Evolutionary conservation across 2,797 vertebrate genomes (phyloP).

Genomic region (Parauchenoglanis ngamensis): DNA sequence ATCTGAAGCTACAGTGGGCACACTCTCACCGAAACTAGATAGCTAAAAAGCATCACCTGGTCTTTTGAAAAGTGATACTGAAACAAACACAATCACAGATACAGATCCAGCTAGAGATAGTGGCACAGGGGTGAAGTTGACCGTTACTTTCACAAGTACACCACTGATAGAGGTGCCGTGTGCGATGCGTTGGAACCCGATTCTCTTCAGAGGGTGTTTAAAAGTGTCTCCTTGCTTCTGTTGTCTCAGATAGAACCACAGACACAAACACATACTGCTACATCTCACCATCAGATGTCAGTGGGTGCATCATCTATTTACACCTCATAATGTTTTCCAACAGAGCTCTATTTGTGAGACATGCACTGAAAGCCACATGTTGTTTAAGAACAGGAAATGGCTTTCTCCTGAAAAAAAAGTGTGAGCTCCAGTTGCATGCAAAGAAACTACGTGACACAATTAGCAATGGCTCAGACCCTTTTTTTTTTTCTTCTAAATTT

Average conservation of each 20-base stretch:
- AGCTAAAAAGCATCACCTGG: neutral
- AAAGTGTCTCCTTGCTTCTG: neutral
- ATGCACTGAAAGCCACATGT: constrained; percentile 20
- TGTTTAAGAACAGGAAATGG: constrained; percentile 56
- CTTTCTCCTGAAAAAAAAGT: constrained; percentile 53
- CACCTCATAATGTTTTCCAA: constrained; percentile 11
- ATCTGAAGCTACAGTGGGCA: neutral
- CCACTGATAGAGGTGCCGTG: too few relatives aligned
- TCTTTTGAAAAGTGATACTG: neutral
- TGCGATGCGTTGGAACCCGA: neutral
- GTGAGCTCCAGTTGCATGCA: constrained; percentile 57
- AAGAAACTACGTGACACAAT: constrained; percentile 51
- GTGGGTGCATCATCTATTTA: constrained; percentile 3
- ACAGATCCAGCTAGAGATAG: neutral
- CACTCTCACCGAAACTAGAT: neutral
- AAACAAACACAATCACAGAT: neutral
- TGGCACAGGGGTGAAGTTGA: neutral
- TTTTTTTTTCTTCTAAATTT: neutral
- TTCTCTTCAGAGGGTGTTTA: neutral
- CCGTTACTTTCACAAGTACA: neutral
- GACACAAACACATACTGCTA: neutral
- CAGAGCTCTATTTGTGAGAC: neutral
- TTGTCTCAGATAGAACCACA: neutral
- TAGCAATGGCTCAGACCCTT: neutral
- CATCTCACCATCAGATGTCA: constrained; percentile 14